phyloP scores from a whole-genome alignment of 2,888 invertebrate genomes.

The Tholera decimalis region DNA sequence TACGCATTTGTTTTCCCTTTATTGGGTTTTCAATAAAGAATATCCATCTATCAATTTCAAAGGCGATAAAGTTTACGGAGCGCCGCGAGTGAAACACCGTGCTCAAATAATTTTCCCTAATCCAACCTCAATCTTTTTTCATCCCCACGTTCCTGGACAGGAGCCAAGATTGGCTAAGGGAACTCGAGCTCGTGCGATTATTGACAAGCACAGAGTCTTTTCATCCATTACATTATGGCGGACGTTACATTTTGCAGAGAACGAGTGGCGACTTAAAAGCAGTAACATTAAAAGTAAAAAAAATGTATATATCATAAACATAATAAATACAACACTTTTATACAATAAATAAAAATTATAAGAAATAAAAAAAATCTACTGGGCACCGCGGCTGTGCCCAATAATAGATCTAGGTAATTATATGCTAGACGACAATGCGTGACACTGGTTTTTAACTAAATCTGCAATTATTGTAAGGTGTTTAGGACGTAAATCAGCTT shows the following conservation, averaged over 20 bases:
- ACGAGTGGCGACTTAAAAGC: neutral
- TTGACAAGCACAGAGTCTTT: slow-evolving; percentile 47
- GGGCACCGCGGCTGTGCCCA: too few relatives aligned
- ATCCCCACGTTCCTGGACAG: slow-evolving; percentile 26
- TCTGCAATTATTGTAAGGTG: too few relatives aligned
- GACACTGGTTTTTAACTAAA: too few relatives aligned
- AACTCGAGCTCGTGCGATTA: slow-evolving; percentile 46
- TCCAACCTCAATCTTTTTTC: slow-evolving; percentile 46
- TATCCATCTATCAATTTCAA: slow-evolving; percentile 18
- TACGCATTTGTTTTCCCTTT: neutral
- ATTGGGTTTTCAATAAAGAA: slow-evolving; percentile 1
- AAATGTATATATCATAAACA: too few relatives aligned
- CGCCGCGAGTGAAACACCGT: slow-evolving; percentile 25
- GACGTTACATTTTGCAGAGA: slow-evolving; percentile 16
- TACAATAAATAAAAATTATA: too few relatives aligned
- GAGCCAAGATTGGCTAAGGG: slow-evolving; percentile 39
- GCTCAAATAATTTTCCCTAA: slow-evolving; percentile 49
- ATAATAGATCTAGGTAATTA: too few relatives aligned
- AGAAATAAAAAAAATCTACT: too few relatives aligned
- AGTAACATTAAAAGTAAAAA: too few relatives aligned
- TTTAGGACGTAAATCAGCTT: too few relatives aligned
- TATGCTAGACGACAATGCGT: too few relatives aligned
- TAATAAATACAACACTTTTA: too few relatives aligned
- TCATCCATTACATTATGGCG: slow-evolving; percentile 44
- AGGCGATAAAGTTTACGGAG: slow-evolving; percentile 31